A percentile compares a stretch with the other conserved stretches of the same genome.
These are phyloP conservation scores for Lampris incognitus DNA, from an alignment of 2,113 vertebrate species.

Conservation along the genomic window DNA sequence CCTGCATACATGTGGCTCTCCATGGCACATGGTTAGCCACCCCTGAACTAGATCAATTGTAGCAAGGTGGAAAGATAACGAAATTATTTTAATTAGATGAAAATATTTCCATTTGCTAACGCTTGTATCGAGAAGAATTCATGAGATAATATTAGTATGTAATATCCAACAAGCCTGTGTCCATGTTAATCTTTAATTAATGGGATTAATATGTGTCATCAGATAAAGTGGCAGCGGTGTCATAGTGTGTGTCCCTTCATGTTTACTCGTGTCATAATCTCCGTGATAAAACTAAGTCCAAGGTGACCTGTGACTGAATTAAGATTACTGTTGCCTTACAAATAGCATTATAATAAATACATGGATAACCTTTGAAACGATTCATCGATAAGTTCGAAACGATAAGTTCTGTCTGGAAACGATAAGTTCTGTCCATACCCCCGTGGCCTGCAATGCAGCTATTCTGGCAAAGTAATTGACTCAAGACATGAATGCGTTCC, in stretches of 20 bases:
- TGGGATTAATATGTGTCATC: constrained; percentile 48
- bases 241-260: constrained; percentile 35
- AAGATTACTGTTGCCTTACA: constrained; percentile 35
- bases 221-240: constrained; percentile 46
- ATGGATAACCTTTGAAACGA: no score
- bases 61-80: not conserved
- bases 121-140: constrained; percentile 32
- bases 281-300: constrained; percentile 54
- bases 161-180: constrained; percentile 43
- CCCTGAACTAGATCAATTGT: not conserved
- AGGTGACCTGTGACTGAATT: constrained; percentile 71
- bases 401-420: no score
- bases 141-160: constrained; percentile 24
- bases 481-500: constrained; percentile 66
- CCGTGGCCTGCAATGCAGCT: constrained; percentile 10
- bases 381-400: no score
- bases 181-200: constrained; percentile 48
- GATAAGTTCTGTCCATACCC: not conserved
- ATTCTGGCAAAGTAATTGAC: constrained; percentile 43
- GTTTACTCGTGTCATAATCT: constrained; percentile 67
- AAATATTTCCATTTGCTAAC: constrained; percentile 1
- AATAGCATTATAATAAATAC: not conserved
- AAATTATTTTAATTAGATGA: not conserved
- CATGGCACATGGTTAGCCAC: no score
- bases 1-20: no score